Evolutionary conservation across 1,140 invertebrate species (phyloP).

Genomic region (Drosophila takahashii): DNA sequence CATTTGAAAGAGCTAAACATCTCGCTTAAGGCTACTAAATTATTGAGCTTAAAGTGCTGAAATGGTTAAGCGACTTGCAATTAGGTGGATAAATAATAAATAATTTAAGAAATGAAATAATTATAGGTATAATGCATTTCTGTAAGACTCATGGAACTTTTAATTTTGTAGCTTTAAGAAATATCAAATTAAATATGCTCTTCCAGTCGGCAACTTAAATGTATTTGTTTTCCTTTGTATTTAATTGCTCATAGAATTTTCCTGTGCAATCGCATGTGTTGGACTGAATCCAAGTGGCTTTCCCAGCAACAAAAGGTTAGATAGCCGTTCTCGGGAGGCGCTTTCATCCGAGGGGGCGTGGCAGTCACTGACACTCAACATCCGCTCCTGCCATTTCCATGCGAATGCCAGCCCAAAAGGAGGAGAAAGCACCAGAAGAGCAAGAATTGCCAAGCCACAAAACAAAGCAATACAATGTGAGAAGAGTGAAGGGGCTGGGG

Average conservation of each 20-base stretch:
- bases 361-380: slow-evolving; percentile 56
- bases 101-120: too few species aligned
- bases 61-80: too few species aligned
- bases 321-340: slow-evolving; percentile 9
- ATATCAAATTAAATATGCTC: not conserved
- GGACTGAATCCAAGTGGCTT: slow-evolving; percentile 21
- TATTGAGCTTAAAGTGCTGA: not conserved
- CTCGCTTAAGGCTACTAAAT: not conserved
- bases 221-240: not conserved
- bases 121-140: too few species aligned
- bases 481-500: not conserved
- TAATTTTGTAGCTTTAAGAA: not conserved
- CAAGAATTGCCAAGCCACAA: slow-evolving; percentile 58
- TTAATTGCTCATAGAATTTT: slow-evolving; percentile 29
- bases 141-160: not conserved
- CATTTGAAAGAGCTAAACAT: too few species aligned
- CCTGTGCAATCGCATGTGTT: not conserved
- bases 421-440: slow-evolving; percentile 33
- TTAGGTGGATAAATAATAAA: too few species aligned
- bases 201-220: not conserved
- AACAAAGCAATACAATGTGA: slow-evolving; percentile 39
- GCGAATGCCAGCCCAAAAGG: not conserved
- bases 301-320: slow-evolving; percentile 24
- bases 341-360: not conserved
- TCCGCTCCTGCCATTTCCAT: slow-evolving; percentile 47